phyloP scores from a whole-genome alignment of 1,140 invertebrate species.

The Drosophila sproati region DNA sequence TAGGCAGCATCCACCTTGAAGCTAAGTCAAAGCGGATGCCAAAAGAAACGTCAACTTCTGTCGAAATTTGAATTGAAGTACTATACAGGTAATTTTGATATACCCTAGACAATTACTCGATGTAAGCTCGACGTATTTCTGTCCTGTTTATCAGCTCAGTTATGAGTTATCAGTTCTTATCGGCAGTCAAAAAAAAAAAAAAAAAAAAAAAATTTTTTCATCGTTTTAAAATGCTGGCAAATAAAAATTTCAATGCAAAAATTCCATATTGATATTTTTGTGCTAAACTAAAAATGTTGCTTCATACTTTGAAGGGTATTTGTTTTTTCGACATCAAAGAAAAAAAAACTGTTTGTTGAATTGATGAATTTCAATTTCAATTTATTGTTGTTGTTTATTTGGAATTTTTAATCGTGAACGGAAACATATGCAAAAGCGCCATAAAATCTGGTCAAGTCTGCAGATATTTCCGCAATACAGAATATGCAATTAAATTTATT shows the following conservation, averaged over 20 bases:
- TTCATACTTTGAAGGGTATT: background rate
- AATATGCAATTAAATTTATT: constrained; percentile 59
- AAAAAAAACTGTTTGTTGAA: background rate
- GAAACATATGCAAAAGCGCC: constrained; percentile 5
- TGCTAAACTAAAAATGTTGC: too few species aligned
- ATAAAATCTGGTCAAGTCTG: constrained; percentile 36
- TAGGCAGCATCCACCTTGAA: constrained; percentile 32
- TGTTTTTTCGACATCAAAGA: background rate
- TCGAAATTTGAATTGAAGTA: constrained; percentile 16
- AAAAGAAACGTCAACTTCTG: constrained; percentile 32
- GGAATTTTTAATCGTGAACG: background rate
- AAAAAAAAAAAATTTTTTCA: too few species aligned
- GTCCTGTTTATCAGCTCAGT: too few species aligned
- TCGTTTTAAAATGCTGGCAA: too few species aligned
- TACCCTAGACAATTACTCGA: background rate
- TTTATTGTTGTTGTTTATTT: background rate
- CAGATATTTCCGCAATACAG: constrained; percentile 32
- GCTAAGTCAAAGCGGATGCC: constrained; percentile 9
- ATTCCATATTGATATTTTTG: too few species aligned
- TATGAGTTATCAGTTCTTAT: too few species aligned
- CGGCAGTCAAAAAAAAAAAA: too few species aligned
- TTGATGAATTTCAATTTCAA: constrained; percentile 34
- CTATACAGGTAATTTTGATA: constrained; percentile 20
- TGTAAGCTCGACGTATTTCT: too few species aligned
- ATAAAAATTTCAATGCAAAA: too few species aligned